phyloP scores from a whole-genome alignment of 2,888 invertebrate species.

The Ornithoptera alexandrae region DNA sequence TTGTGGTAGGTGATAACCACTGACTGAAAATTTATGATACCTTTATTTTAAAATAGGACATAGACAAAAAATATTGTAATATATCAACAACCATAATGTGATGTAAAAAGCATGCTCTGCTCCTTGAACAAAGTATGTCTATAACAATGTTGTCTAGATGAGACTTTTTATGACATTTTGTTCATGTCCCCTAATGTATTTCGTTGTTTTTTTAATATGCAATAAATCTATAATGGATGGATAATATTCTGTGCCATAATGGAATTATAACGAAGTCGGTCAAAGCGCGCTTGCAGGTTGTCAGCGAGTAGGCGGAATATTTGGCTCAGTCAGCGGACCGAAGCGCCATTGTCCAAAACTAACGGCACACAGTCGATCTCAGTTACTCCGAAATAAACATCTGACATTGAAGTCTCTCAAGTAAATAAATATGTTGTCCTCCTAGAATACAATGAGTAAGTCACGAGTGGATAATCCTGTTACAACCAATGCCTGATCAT shows the following conservation, averaged over 20 bases:
- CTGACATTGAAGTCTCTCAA: constrained; percentile 10
- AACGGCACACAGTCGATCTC: constrained; percentile 37
- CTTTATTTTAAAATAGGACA: too few relatives aligned
- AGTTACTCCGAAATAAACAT: constrained; percentile 4
- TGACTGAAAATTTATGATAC: too few relatives aligned
- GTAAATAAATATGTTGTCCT: constrained; percentile 3
- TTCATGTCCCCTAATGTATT: too few relatives aligned
- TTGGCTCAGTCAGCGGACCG: constrained; percentile 38
- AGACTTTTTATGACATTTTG: too few relatives aligned
- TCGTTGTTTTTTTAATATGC: too few relatives aligned
- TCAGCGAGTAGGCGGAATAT: constrained; percentile 28
- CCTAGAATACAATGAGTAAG: not conserved
- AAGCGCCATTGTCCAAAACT: constrained; percentile 47
- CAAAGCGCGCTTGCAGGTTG: not conserved
- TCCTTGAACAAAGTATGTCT: too few relatives aligned
- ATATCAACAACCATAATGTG: too few relatives aligned
- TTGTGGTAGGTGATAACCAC: too few relatives aligned
- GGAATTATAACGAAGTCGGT: constrained; percentile 12
- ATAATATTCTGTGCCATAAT: not conserved
- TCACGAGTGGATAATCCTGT: constrained; percentile 12
- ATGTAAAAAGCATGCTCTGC: too few relatives aligned
- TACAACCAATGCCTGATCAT: not conserved
- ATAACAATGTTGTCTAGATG: too few relatives aligned
- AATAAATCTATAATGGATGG: too few relatives aligned
- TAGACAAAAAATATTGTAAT: too few relatives aligned